Conservation (phyloP, 2,888 invertebrate genomes). For the Folsomia candida region DNA sequence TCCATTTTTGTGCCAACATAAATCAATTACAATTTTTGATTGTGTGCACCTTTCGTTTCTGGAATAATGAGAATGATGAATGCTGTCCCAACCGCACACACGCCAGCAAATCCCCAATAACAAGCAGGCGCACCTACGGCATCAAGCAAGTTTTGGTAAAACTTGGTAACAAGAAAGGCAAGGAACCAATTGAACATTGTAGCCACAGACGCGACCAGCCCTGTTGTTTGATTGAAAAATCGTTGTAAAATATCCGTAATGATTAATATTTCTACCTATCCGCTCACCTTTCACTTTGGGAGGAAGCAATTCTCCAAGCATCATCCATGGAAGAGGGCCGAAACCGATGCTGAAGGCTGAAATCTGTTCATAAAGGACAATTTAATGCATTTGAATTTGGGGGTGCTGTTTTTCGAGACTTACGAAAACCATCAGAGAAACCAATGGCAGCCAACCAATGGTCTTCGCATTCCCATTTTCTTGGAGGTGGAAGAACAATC, state of each 20-base stretch:
- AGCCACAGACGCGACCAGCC: conserved; percentile 69
- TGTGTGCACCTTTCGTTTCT: conserved; percentile 85
- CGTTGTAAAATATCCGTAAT: conserved; percentile 62
- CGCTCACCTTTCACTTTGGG: conserved; percentile 63
- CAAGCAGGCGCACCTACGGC: not conserved
- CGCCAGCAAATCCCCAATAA: conserved; percentile 43
- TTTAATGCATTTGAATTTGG: too few relatives aligned
- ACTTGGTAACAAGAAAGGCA: conserved; percentile 61
- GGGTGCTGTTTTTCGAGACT: too few relatives aligned
- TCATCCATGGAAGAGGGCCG: conserved; percentile 81
- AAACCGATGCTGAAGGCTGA: conserved; percentile 60
- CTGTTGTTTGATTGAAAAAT: conserved; percentile 20
- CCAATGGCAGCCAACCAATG: conserved; percentile 71
- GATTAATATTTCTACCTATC: conserved; percentile 52
- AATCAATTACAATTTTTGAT: too few relatives aligned
- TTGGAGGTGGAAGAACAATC: conserved; percentile 68
- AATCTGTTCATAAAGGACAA: too few relatives aligned
- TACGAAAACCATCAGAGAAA: conserved; percentile 73
- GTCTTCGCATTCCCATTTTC: conserved; percentile 38
- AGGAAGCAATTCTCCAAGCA: conserved; percentile 74
- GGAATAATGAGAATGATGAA: conserved; percentile 62
- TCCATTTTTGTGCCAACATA: too few relatives aligned
- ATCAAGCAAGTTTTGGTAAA: conserved; percentile 44
- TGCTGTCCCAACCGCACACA: conserved; percentile 34
- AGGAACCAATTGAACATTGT: conserved; percentile 73